Evolutionary conservation across 2,113 vertebrate species (phyloP).

Genomic region (Cyprinodon variegatus): DNA sequence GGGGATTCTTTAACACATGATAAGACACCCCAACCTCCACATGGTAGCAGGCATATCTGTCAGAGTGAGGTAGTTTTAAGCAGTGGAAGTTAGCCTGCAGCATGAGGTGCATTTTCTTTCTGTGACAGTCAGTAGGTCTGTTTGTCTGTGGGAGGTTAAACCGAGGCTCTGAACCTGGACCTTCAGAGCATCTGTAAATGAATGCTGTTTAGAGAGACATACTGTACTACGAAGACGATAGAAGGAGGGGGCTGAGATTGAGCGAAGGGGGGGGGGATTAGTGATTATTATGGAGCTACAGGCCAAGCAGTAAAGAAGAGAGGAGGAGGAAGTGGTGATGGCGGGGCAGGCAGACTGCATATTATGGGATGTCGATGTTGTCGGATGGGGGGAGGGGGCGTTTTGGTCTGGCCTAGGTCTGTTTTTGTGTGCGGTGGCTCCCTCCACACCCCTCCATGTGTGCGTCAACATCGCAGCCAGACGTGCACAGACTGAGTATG

Average conservation of each 20-base stretch:
- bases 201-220: slow-evolving; percentile 44
- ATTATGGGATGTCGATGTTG: slow-evolving; percentile 80
- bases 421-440: slow-evolving; percentile 54
- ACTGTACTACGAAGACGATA: slow-evolving; percentile 23
- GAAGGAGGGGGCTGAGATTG: not conserved
- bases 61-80: not conserved
- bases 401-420: slow-evolving; percentile 69
- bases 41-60: not conserved
- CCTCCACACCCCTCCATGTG: slow-evolving; percentile 10
- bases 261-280: slow-evolving; percentile 55
- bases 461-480: slow-evolving; percentile 21
- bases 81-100: not conserved
- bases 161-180: slow-evolving; percentile 40
- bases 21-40: not conserved
- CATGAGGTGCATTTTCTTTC: slow-evolving; percentile 1
- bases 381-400: slow-evolving; percentile 73
- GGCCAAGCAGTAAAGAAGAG: slow-evolving; percentile 51
- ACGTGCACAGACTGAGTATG: slow-evolving; percentile 35
- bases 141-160: not conserved
- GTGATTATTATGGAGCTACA: slow-evolving; percentile 73
- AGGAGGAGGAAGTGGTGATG: slow-evolving; percentile 23
- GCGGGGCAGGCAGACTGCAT: slow-evolving; percentile 50
- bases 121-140: slow-evolving; percentile 5
- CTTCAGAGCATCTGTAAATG: slow-evolving; percentile 49
- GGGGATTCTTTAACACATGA: not conserved